Evolutionary conservation across 2,113 vertebrate genomes (phyloP), one percentile per base, ranked within the genome.

Genomic region (Corvus hawaiiensis): DNA sequence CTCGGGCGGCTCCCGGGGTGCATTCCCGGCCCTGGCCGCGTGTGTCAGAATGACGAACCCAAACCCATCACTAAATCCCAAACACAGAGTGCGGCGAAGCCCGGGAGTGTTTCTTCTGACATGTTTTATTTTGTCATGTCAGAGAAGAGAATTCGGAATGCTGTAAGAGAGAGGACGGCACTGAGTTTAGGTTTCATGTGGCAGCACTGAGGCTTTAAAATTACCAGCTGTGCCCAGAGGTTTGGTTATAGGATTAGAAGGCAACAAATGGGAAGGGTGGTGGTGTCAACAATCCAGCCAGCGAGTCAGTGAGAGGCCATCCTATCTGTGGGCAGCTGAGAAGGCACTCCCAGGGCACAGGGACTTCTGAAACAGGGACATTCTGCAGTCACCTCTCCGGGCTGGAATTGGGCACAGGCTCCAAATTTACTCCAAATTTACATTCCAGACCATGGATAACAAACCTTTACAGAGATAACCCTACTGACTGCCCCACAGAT

Each of bases 31-130:
- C 48, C 30, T 3, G 20, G 43, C 20, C 3, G 3, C 13, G 4
- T 13, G 15, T 77, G 39, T 23, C 22, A 6, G 14, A 5, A 7
- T 3, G 66, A 41, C 4, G 35, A 23, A 7, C 5, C 7, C 39
- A 5, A 72, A 51, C 3, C 4, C 44, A 4, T 1, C 4, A 0
- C 4, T 26, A 9, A 35, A 26, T 28, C 32, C 30, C 37, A 1
- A 41, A 61, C 62, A 17, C 23, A 2, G 27, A 44, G 76, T 0
- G 22, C 58, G 6, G 51, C 41, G 16, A 24, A 46, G 35, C 15
- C 58, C 12, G 2, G 22, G 17, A 72, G 48, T 3, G 8, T 32
- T 49, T 55, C 44, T 39, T 39, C n/a, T 13, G 9, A 17, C 6
- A 1, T 0, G 26, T 18, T 87, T 79, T 80, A 68, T 90, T 86